These are phyloP conservation scores for Cecidostiba fungosa DNA, from an alignment of 2,888 invertebrate genomes.

Conservation along the genomic window DNA sequence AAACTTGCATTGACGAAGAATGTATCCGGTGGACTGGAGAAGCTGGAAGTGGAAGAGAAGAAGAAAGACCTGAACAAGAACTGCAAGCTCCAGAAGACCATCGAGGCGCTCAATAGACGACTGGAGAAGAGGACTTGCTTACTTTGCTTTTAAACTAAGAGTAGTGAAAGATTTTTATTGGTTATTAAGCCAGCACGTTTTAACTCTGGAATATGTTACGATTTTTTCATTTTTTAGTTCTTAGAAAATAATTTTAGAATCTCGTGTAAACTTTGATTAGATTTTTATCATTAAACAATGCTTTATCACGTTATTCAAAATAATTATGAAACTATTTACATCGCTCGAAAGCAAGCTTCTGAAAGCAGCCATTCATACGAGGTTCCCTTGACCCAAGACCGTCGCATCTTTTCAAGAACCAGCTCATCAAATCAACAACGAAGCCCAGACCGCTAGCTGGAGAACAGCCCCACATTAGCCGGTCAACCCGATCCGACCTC, in stretches of 20 bases:
- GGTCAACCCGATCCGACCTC: neutral
- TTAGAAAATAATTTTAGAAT: neutral
- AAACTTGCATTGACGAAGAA: neutral
- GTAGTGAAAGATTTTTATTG: neutral
- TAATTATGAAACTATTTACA: neutral
- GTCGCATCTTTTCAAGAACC: too few species aligned
- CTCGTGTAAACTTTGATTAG: neutral
- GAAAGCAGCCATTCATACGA: neutral
- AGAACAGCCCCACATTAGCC: neutral
- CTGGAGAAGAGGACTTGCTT: neutral
- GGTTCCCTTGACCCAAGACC: neutral
- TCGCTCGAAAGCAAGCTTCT: neutral
- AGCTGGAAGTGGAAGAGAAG: neutral
- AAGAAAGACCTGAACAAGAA: neutral
- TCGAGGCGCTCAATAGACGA: neutral
- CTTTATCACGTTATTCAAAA: neutral
- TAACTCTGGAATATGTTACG: neutral
- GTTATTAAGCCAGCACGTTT: neutral
- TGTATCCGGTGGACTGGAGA: neutral
- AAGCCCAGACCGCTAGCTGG: neutral
- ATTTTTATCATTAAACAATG: neutral
- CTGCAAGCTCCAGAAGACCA: neutral
- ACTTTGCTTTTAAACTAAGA: neutral
- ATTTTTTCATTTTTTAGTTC: neutral
- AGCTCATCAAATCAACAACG: neutral